A percentile compares a stretch with the other conserved stretches of the same genome.
phyloP scores from a whole-genome alignment of 2,888 invertebrate genomes.

The Xestoiulus laeticollis region DNA sequence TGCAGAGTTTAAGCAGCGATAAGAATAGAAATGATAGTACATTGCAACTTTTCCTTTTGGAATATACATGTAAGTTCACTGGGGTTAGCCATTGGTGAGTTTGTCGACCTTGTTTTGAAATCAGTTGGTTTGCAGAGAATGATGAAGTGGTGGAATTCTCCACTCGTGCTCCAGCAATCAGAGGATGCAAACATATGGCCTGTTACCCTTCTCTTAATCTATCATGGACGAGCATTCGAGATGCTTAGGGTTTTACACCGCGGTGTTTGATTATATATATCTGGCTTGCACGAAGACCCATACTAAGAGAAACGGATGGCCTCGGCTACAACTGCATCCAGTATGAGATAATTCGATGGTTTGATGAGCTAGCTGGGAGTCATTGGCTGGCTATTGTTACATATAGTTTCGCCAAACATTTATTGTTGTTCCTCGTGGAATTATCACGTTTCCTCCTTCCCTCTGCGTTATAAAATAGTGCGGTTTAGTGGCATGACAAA shows the following conservation, averaged over 20 bases:
- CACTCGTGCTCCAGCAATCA: background rate
- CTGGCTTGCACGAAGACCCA: background rate
- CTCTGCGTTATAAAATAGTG: background rate
- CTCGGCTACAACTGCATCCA: background rate
- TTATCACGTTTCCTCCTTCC: conserved; percentile 3
- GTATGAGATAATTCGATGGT: background rate
- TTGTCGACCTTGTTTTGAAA: background rate
- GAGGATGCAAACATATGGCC: conserved; percentile 32
- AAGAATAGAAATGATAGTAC: background rate
- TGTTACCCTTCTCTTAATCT: conserved; percentile 36
- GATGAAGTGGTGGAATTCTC: background rate
- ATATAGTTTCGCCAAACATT: background rate
- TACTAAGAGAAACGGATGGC: conserved; percentile 8
- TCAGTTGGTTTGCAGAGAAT: conserved; percentile 11
- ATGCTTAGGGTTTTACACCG: background rate
- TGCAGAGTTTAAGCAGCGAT: background rate
- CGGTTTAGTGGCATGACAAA: background rate
- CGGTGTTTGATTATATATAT: conserved; percentile 18
- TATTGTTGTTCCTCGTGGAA: background rate
- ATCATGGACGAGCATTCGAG: background rate
- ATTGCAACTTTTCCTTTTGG: background rate
- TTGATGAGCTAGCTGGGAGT: conserved; percentile 7
- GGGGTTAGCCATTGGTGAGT: background rate
- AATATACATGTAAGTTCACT: background rate
- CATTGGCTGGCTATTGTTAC: conserved; percentile 19